phyloP scores from a whole-genome alignment of 2,797 vertebrate genomes.

The Lerista edwardsae region DNA sequence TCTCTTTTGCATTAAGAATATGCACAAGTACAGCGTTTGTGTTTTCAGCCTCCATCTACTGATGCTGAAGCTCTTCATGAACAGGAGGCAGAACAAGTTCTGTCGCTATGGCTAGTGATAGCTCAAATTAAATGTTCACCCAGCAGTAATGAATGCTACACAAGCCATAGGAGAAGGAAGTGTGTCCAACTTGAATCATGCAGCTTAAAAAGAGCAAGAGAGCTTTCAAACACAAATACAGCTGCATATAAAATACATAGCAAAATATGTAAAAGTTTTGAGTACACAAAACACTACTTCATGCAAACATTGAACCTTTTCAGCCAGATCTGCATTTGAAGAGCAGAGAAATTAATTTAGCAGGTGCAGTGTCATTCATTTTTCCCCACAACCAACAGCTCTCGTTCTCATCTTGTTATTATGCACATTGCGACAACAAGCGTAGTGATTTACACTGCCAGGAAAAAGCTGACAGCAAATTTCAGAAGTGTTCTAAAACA shows the following conservation, averaged over 20 bases:
- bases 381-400: not conserved
- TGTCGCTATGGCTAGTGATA: not conserved
- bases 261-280: not conserved
- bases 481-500: constrained; percentile 14
- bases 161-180: not conserved
- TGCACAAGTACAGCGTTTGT: not conserved
- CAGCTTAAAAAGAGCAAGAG: not conserved
- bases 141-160: not conserved
- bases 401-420: constrained; percentile 3
- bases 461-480: constrained; percentile 11
- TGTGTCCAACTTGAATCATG: not conserved
- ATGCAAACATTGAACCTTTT: not conserved
- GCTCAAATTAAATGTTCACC: not conserved
- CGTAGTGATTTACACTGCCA: not conserved
- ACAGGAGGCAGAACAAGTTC: not conserved
- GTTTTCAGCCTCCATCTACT: not conserved
- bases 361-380: constrained; percentile 12
- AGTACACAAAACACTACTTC: not conserved
- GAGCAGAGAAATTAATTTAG: not conserved
- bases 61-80: not conserved
- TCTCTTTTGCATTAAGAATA: not conserved
- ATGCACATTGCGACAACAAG: not conserved
- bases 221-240: not conserved
- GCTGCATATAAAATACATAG: not conserved
- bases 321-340: constrained; percentile 22